phyloP scores from a whole-genome alignment of 1,140 invertebrate species.

The Drosophila suzukii region DNA sequence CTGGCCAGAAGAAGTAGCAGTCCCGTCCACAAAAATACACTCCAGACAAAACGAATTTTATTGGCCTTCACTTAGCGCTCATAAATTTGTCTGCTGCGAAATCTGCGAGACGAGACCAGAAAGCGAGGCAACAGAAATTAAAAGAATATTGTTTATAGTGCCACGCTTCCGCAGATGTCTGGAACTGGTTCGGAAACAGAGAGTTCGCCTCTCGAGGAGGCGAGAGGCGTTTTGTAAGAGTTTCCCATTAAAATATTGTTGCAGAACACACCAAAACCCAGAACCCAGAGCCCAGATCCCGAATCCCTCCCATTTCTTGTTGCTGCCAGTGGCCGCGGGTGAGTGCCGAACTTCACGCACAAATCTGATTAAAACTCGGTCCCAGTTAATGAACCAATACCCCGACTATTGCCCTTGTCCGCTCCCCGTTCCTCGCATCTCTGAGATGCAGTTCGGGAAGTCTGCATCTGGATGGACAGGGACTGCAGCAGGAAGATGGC shows the following conservation, averaged over 20 bases:
- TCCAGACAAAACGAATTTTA: constrained; percentile 80
- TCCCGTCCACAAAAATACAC: constrained; percentile 43
- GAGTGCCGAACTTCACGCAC: constrained; percentile 66
- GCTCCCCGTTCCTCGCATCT: background rate
- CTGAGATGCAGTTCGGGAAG: constrained; percentile 2
- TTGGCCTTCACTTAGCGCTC: constrained; percentile 79
- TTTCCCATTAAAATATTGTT: constrained; percentile 46
- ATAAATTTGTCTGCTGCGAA: constrained; percentile 76
- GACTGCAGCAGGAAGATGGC: constrained; percentile 30
- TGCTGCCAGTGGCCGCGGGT: constrained; percentile 24
- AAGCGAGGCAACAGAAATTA: constrained; percentile 52
- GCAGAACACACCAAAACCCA: background rate
- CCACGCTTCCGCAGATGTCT: constrained; percentile 70
- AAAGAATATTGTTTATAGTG: constrained; percentile 71
- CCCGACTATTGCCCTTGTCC: constrained; percentile 30
- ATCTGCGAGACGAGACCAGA: constrained; percentile 60
- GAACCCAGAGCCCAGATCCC: background rate
- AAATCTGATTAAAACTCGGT: constrained; percentile 71
- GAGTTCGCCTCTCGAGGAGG: constrained; percentile 7
- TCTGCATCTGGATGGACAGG: constrained; percentile 28
- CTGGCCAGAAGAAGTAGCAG: constrained; percentile 30
- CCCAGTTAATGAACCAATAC: constrained; percentile 67
- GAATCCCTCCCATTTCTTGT: constrained; percentile 66
- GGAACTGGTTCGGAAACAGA: constrained; percentile 63
- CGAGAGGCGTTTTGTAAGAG: constrained; percentile 25